Conservation (phyloP, 2,113 vertebrate species). For the Channa argus region DNA sequence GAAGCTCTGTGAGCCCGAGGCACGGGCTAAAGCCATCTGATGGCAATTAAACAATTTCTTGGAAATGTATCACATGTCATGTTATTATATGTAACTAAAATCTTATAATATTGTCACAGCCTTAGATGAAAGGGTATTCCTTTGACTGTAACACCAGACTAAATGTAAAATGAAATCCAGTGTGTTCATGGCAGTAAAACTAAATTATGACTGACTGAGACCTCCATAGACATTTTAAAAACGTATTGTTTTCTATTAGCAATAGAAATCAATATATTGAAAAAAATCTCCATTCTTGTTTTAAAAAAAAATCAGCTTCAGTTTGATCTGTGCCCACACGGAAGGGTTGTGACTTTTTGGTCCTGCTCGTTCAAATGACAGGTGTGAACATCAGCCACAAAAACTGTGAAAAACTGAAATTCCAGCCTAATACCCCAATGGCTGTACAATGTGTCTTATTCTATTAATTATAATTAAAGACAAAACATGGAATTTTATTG, state of each 20-base stretch:
- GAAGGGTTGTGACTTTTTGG: conserved; percentile 33
- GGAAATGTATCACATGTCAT: conserved; percentile 7
- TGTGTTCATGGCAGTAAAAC: conserved; percentile 8
- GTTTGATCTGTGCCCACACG: conserved; percentile 7
- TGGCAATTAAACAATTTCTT: conserved; percentile 17
- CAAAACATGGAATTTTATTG: conserved; percentile 8
- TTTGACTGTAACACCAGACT: conserved; percentile 15
- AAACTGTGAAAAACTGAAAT: conserved; percentile 30
- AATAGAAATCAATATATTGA: conserved; percentile 7
- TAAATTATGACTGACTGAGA: conserved; percentile 9
- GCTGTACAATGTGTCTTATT: conserved; percentile 1
- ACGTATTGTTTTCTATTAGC: no score
- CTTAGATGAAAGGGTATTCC: conserved; percentile 11
- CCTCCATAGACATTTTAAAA: background rate
- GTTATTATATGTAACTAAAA: conserved; percentile 1
- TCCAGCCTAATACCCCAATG: conserved; percentile 3
- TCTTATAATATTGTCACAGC: conserved; percentile 5
- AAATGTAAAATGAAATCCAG: conserved; percentile 1
- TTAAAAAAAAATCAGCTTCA: conserved; percentile 24
- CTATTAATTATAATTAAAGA: background rate
- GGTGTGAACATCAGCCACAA: conserved; percentile 50
- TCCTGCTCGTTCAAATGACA: conserved; percentile 46
- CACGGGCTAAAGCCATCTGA: conserved; percentile 26
- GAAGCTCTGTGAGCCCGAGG: conserved; percentile 19
- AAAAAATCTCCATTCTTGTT: conserved; percentile 9